Base-by-base conservation (phyloP, 2,797 vertebrate species). In the Poliocrania exsul region DNA sequence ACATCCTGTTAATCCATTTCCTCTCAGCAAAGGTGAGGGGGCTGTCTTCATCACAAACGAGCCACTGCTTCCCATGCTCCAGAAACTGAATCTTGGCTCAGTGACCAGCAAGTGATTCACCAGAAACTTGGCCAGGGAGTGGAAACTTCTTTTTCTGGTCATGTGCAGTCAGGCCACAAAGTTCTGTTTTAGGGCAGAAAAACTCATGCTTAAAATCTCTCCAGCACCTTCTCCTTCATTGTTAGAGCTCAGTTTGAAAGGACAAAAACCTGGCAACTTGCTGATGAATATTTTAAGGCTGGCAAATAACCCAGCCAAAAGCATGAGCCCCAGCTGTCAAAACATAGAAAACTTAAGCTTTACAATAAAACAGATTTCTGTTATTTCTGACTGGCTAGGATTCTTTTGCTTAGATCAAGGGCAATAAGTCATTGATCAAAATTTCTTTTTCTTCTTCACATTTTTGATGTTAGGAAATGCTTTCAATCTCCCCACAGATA, bases 321-420 rank as follows among this genome's bases (percentile, higher is more conserved):
- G 87, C 95, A 91, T 84, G 93, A 96, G 79, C 54, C 87, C 79
- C 95, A 97, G 95, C 96, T 97, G 96, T 97, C 96, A 96, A 96
- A 97, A 96, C 91, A 97, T 4, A 93, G 95, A 93, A 95, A 97
- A 93, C 89, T 95, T 96, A 92, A 95, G 78, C 92, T 93, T 94
- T 94, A 87, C 96, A 96, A 94, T 93, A 88, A 95, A 97, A 83
- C 93, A 96, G 94, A 95, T 94, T 92, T 91, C 94, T 96, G 85
- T 81, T 95, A 79, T 78, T 95, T 95, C 85, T 97, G 85, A 90
- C 93, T 97, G 83, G 88, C 85, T 92, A 57, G 38, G 74, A 87
- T 95, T 92, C 91, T 92, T 92, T 75, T 89, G 80, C 93, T 94
- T 95, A 96, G 95, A 94, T 97, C 90, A 95, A 96, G 94, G 91